Evolutionary conservation across 2,797 vertebrate species (phyloP), one percentile per base, ranked within the genome.

Genomic region (Rhinophrynus dorsalis): DNA sequence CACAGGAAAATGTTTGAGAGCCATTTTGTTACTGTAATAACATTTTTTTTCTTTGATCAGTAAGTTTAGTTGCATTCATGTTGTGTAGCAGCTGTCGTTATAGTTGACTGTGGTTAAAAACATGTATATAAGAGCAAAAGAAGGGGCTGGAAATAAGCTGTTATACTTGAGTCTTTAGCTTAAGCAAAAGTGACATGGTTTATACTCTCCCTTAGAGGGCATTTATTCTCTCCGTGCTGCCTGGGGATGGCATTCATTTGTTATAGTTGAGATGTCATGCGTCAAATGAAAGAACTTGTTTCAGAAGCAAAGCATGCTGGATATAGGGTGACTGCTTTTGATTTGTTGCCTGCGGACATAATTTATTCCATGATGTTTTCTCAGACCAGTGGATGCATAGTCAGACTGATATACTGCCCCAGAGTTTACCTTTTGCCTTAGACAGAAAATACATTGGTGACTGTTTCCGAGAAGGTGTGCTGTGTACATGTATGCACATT

Each of bases 161-260:
- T 2, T 27, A 37, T 55, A 21, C 29, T 51, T 65, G 24, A 52
- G 23, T 33, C 6, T 32, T 65, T 65, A 48, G 26, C 48, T 40
- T 44, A 65, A 65, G 32, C 35, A 20, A 51, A 72, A 40, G 44
- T 65, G 61, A 72, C 54, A 59, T 40, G 58, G 30, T 20, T 72
- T 35, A 9, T 65, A 61, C 52, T 33, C 44, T 72, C 38, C 52
- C 60, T 64, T 64, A 5, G 52, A 65, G 60, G 69, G 59, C 69
- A 72, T 59, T 51, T 59, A 65, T 59, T 64, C 42, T 3, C 11
- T 44, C 50, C 51, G 33, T 50, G 23, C 30, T 65, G 61, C 69
- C 54, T 45, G 21, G 9, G 52, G 61, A 33, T 42, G 27, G 52
- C 40, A 38, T 52, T 57, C 52, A 48, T 35, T 10, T 27, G 13